phyloP scores from a whole-genome alignment of 2,113 vertebrate species.

The Chloropsis hardwickii region DNA sequence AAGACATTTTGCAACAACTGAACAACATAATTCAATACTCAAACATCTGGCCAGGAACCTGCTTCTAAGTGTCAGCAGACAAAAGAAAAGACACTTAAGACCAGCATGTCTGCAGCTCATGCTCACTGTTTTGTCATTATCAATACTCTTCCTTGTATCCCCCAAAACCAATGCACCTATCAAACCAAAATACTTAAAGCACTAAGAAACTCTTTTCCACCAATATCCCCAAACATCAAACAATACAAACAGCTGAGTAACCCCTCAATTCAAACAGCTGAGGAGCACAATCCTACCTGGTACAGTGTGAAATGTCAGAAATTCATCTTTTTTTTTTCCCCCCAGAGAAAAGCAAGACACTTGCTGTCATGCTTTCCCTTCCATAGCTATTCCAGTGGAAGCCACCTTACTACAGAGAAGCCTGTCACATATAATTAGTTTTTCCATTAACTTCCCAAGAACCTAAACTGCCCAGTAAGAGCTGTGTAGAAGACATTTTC shows the following conservation, averaged over 20 bases:
- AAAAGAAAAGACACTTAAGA: neutral
- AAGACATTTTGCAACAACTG: neutral
- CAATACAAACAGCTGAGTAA: neutral
- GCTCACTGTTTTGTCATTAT: neutral
- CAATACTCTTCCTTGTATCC: neutral
- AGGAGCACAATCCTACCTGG: neutral
- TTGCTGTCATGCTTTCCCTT: neutral
- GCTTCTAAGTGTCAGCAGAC: neutral
- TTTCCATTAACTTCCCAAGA: neutral
- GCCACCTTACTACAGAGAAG: neutral
- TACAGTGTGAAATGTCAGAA: neutral
- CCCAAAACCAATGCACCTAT: neutral
- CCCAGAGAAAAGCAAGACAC: neutral
- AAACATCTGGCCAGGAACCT: neutral
- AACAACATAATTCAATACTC: neutral
- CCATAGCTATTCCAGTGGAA: neutral
- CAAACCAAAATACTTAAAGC: neutral
- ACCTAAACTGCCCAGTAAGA: fast-evolving
- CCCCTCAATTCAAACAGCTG: neutral
- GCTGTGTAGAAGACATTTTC: neutral
- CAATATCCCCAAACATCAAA: neutral
- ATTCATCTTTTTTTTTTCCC: neutral
- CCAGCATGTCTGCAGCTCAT: neutral
- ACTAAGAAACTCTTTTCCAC: neutral
- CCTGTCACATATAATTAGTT: neutral